Evolutionary conservation across 2,888 invertebrate genomes (phyloP).

Genomic region (Mythimna lalbum): DNA sequence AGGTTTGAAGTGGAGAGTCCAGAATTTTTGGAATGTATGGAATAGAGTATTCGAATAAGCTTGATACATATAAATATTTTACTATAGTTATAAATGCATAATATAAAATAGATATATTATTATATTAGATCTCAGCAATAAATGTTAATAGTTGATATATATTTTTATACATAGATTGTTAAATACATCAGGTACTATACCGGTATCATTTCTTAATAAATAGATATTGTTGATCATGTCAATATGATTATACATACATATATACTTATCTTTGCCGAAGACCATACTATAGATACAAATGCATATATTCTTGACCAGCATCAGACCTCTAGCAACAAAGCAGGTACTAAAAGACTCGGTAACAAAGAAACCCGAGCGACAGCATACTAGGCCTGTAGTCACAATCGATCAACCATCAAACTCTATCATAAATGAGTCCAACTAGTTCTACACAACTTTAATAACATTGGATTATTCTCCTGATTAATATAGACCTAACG

Average conservation of each 20-base stretch:
- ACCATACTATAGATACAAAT: not conserved
- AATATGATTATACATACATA: not conserved
- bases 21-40: conserved; percentile 1
- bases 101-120: not conserved
- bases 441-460: conserved; percentile 84
- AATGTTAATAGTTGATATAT: not conserved
- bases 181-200: not conserved
- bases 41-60: not conserved
- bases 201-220: not conserved
- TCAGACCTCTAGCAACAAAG: conserved; percentile 49
- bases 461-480: conserved; percentile 83
- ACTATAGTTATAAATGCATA: too few relatives aligned
- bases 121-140: not conserved
- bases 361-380: conserved; percentile 64
- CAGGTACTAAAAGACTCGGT: conserved; percentile 42
- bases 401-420: conserved; percentile 68
- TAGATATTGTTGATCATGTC: not conserved
- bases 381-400: conserved; percentile 83
- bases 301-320: not conserved
- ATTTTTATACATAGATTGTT: not conserved
- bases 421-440: conserved; percentile 76
- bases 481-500: conserved; percentile 80
- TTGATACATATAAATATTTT: too few relatives aligned
- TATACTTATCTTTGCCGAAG: not conserved
- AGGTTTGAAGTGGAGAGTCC: conserved; percentile 27